Evolutionary conservation across 2,797 vertebrate genomes (phyloP).

Genomic region (Hydrocynus forskahlii): DNA sequence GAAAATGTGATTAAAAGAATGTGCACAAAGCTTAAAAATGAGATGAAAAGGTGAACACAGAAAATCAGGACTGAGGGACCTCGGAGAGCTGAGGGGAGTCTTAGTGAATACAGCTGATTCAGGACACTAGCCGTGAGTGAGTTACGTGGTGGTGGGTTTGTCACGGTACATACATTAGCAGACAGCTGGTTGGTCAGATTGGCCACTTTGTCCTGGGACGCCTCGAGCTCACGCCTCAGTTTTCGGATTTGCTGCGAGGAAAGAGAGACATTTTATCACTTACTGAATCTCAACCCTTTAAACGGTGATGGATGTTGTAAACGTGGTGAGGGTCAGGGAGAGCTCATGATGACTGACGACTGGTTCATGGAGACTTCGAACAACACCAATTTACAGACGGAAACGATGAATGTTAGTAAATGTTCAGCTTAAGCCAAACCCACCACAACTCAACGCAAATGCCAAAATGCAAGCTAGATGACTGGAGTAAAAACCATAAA

Average conservation of each 20-base stretch:
- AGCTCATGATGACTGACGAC: not conserved
- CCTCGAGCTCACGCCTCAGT: slow-evolving; percentile 91
- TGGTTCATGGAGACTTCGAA: not conserved
- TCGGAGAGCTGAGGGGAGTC: not conserved
- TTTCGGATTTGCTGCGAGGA: slow-evolving; percentile 92
- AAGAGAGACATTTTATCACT: not conserved
- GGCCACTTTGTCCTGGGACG: slow-evolving; percentile 97
- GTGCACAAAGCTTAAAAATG: not conserved
- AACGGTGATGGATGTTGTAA: not conserved
- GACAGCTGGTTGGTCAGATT: slow-evolving; percentile 93
- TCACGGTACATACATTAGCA: slow-evolving; percentile 86
- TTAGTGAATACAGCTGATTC: slow-evolving; percentile 5
- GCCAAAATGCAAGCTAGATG: not conserved
- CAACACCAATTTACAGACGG: slow-evolving; percentile 1
- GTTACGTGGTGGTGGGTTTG: not conserved
- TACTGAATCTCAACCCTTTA: not conserved
- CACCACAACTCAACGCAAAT: not conserved
- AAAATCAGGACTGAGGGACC: not conserved
- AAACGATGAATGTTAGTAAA: slow-evolving; percentile 5
- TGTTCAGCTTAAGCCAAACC: not conserved
- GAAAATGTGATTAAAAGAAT: not conserved
- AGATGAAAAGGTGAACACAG: not conserved
- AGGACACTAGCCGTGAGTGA: not conserved
- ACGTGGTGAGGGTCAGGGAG: not conserved
- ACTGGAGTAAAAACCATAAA: not conserved